phyloP scores from a whole-genome alignment of 1,140 invertebrate genomes.

The Acromyrmex charruanus region DNA sequence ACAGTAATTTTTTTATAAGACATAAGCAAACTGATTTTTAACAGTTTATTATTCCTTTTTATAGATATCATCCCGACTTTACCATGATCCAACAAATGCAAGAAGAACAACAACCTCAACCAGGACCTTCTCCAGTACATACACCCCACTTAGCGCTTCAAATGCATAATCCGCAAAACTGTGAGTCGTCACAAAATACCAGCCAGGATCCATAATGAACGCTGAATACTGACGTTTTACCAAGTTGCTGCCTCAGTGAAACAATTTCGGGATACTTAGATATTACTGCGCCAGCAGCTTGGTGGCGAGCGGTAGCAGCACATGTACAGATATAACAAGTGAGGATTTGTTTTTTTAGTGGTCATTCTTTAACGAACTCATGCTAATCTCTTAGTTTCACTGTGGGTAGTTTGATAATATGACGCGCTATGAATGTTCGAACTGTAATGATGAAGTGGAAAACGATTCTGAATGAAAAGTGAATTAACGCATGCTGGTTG shows the following conservation, averaged over 20 bases:
- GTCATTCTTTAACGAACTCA: constrained; percentile 74
- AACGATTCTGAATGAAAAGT: constrained; percentile 70
- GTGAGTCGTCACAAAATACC: constrained; percentile 81
- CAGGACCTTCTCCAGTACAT: constrained; percentile 76
- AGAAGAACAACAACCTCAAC: constrained; percentile 76
- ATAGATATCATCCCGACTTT: constrained; percentile 73
- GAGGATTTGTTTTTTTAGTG: constrained; percentile 70
- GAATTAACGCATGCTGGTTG: constrained; percentile 72
- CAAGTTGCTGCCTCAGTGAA: constrained; percentile 77
- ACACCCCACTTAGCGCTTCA: constrained; percentile 71
- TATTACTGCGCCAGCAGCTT: constrained; percentile 77
- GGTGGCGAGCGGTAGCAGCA: constrained; percentile 73
- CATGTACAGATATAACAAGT: constrained; percentile 80
- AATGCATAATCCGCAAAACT: constrained; percentile 78
- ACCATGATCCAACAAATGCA: constrained; percentile 65
- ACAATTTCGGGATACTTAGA: constrained; percentile 76
- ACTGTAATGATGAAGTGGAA: constrained; percentile 54
- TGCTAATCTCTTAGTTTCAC: constrained; percentile 71
- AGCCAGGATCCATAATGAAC: constrained; percentile 86
- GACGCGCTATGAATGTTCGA: constrained; percentile 64
- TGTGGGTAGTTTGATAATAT: constrained; percentile 72
- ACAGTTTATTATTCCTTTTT: constrained; percentile 56
- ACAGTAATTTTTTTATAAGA: not conserved
- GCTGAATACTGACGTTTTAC: constrained; percentile 69
- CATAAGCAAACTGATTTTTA: not conserved